Conservation (phyloP, 2,113 vertebrate genomes). For the Micromys minutus region DNA sequence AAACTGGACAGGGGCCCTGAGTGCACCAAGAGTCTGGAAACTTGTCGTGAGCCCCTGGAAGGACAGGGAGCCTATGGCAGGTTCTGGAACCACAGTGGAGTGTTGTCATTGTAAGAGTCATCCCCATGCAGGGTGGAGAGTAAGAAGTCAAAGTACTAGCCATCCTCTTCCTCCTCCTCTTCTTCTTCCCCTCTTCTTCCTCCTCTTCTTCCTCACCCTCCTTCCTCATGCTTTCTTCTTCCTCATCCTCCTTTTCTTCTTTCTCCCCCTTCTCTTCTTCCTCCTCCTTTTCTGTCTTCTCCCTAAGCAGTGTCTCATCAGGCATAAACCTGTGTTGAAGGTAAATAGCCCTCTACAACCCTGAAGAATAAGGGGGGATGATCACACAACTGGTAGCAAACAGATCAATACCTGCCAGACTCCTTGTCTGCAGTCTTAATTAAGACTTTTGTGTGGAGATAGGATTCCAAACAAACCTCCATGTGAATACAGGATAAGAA, state of each 20-base stretch:
- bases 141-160: neutral
- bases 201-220: neutral
- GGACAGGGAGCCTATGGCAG: neutral
- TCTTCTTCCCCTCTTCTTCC: no score
- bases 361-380: neutral
- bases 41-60: neutral
- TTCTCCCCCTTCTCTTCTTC: neutral
- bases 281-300: neutral
- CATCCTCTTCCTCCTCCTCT: neutral
- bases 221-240: neutral
- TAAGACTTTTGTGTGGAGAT: neutral
- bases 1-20: neutral
- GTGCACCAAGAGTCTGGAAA: neutral
- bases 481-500: neutral
- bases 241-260: neutral
- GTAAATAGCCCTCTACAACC: neutral
- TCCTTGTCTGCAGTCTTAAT: constrained; percentile 23
- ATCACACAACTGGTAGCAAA: neutral
- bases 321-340: neutral
- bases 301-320: neutral
- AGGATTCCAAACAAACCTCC: constrained; percentile 8
- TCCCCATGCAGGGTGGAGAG: neutral
- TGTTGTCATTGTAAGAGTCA: neutral
- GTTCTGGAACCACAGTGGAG: neutral
- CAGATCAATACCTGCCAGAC: neutral